Evolutionary conservation across 2,888 invertebrate genomes (phyloP).

Genomic region (Charanyca ferruginea): DNA sequence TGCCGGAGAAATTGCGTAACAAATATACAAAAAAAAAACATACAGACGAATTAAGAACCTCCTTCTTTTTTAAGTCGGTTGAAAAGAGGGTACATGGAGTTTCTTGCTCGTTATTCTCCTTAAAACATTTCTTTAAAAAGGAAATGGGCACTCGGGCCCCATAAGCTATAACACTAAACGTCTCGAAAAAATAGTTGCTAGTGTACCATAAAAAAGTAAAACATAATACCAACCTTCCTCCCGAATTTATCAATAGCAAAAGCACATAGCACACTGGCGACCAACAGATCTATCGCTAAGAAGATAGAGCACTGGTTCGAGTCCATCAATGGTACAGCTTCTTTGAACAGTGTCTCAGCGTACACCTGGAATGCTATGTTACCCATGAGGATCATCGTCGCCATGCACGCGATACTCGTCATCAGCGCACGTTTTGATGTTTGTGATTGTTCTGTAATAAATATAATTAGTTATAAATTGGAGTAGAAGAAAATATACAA

Average conservation of each 20-base stretch:
- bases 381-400: constrained; percentile 78
- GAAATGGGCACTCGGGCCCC: too few relatives aligned
- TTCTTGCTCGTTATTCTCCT: too few relatives aligned
- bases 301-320: constrained; percentile 78
- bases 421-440: constrained; percentile 78
- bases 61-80: too few relatives aligned
- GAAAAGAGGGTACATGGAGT: too few relatives aligned
- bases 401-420: constrained; percentile 72
- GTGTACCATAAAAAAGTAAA: background rate
- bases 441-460: constrained; percentile 76
- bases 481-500: too few relatives aligned
- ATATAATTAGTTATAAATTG: constrained; percentile 1
- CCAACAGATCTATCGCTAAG: constrained; percentile 74
- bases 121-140: too few relatives aligned
- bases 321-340: constrained; percentile 79
- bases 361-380: constrained; percentile 81
- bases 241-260: constrained; percentile 77
- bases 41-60: too few relatives aligned
- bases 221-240: constrained; percentile 72
- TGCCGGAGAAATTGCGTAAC: too few relatives aligned
- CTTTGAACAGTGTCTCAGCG: constrained; percentile 80
- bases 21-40: too few relatives aligned
- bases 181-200: too few relatives aligned
- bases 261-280: constrained; percentile 75
- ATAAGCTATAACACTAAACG: too few relatives aligned